Evolutionary conservation across 2,113 vertebrate genomes (phyloP).

Genomic region (Trogon surrucura): DNA sequence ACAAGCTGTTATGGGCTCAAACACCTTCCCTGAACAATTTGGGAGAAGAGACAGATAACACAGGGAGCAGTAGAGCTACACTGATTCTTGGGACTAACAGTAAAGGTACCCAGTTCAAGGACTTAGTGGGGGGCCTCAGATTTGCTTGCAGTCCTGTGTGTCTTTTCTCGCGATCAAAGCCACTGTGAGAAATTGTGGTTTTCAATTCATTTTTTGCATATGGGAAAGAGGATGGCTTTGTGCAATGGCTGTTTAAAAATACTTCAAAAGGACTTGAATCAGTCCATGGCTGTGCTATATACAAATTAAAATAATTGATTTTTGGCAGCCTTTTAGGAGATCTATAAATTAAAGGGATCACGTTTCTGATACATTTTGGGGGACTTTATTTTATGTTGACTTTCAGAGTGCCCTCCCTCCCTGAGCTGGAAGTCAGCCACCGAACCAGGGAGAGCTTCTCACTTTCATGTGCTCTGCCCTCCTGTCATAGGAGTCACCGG

Average conservation of each 20-base stretch:
- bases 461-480: slow-evolving; percentile 13
- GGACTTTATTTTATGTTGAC: slow-evolving; percentile 31
- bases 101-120: not conserved
- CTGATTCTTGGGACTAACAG: not conserved
- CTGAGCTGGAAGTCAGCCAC: slow-evolving; percentile 48
- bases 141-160: slow-evolving; percentile 3
- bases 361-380: slow-evolving; percentile 59
- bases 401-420: slow-evolving; percentile 22
- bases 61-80: not conserved
- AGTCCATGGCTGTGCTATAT: slow-evolving; percentile 49
- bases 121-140: not conserved
- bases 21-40: not conserved
- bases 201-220: slow-evolving; percentile 17
- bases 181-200: slow-evolving; percentile 36
- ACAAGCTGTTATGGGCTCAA: not conserved
- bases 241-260: slow-evolving; percentile 60
- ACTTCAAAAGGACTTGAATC: slow-evolving; percentile 70
- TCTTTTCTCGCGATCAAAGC: slow-evolving; percentile 17
- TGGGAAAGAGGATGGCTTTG: slow-evolving; percentile 51
- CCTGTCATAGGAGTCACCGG: not conserved
- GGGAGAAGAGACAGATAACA: not conserved
- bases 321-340: slow-evolving; percentile 66
- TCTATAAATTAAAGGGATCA: slow-evolving; percentile 68
- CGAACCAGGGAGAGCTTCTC: not conserved
- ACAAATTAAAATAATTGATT: slow-evolving; percentile 75